A percentile compares a stretch with the other conserved stretches of the same genome.
phyloP scores from a whole-genome alignment of 2,113 vertebrate species.

The Ranitomeya imitator region DNA sequence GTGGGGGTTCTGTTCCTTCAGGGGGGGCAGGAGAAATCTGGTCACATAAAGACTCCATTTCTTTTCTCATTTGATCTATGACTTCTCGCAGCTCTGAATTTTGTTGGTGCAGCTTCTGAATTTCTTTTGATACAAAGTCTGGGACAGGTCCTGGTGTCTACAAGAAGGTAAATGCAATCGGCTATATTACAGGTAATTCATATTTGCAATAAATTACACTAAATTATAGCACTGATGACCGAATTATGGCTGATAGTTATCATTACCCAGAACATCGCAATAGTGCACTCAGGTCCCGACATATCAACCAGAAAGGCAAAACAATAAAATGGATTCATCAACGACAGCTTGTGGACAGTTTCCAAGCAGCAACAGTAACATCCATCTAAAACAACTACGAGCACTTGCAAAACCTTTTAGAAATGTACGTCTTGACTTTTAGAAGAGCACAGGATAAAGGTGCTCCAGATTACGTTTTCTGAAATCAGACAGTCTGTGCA shows the following conservation, averaged over 20 bases:
- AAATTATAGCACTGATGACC: not conserved
- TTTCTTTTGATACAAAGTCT: constrained; percentile 67
- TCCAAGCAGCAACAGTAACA: not conserved
- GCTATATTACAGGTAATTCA: not conserved
- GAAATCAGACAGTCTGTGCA: no score
- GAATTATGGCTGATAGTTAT: not conserved
- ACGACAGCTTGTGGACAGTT: not conserved
- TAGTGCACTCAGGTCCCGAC: not conserved
- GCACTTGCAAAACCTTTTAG: not conserved
- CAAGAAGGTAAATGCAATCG: not conserved
- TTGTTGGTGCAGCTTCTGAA: constrained; percentile 79
- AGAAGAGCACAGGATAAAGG: no score
- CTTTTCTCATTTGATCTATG: constrained; percentile 84
- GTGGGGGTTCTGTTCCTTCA: not conserved
- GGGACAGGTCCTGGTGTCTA: not conserved
- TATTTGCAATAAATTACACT: not conserved
- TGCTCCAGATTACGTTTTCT: no score
- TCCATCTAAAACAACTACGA: not conserved
- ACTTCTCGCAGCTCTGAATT: constrained; percentile 75
- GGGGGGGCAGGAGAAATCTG: constrained; percentile 48
- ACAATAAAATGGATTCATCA: not conserved
- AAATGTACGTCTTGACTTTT: no score
- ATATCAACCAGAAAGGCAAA: not conserved
- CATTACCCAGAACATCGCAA: not conserved
- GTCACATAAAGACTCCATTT: constrained; percentile 81